Evolutionary conservation across 2,888 invertebrate genomes (phyloP), one percentile per base, ranked within the genome.

Genomic region (Andrena minutula): DNA sequence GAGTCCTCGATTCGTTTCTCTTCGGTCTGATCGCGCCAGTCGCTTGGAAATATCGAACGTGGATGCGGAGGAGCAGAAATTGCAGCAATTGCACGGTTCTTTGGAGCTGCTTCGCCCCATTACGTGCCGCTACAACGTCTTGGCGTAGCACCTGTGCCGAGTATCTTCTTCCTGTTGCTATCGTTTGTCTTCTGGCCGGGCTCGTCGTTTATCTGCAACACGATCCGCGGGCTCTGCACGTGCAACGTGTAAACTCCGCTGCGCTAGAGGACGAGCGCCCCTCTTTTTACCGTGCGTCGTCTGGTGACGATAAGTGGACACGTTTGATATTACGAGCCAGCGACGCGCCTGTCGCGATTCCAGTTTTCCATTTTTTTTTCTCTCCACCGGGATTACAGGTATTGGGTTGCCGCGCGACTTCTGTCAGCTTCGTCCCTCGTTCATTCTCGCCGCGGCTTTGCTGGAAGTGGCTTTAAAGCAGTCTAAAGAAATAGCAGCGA

Each of bases 151-250:
- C 72, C 72, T 68, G 72, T 61, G 16, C 28, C 41, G 47, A 35
- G 65, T 73, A 65, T 73, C 73, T 65, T 61, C 77, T 72, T 68
- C 47, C 72, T 53, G 58, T 47, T 32, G 66, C 53, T 74, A 71
- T 86, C 80, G 77, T 74, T 79, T 81, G 78, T 84, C 88, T 83
- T 71, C 82, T 70, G 70, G 65, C 60, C 56, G 60, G 51, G 58
- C 32, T 60, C 73, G 64, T 82, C 82, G 83, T 85, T 85, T 85
- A 82, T 85, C 85, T 64, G 82, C 78, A 83, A 86, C 79, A 74
- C 86, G 86, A 85, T 79, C 84, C 75, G 75, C 53, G 72, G 64
- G 60, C 61, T 7, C 30, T 66, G 72, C 72, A 72, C 75, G 78
- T 82, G 79, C 74, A 75, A 41, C 69, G 56, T 28, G 68, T 61